Conservation (phyloP, 1,140 invertebrate genomes). For the Delia radicum region DNA sequence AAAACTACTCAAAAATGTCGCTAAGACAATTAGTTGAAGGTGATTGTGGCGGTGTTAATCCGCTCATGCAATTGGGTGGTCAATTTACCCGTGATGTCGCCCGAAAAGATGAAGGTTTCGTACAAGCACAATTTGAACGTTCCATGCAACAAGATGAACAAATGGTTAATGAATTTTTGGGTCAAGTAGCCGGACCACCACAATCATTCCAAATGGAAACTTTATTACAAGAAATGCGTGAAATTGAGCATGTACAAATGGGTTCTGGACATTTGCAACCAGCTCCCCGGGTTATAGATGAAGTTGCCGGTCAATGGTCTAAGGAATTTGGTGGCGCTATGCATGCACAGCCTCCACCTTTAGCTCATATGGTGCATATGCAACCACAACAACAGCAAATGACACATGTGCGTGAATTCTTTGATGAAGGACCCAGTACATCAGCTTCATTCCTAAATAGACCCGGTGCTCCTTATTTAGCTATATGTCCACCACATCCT, state of each 20-base stretch:
- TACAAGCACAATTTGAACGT: constrained; percentile 47
- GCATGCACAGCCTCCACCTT: constrained; percentile 25
- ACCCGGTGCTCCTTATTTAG: constrained; percentile 35
- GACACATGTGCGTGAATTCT: constrained; percentile 47
- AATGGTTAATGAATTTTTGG: constrained; percentile 62
- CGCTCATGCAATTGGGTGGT: constrained; percentile 79
- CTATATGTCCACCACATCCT: constrained; percentile 28
- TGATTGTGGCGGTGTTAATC: constrained; percentile 87
- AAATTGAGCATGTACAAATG: constrained; percentile 60
- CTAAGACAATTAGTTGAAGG: constrained; percentile 82
- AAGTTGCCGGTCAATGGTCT: constrained; percentile 42
- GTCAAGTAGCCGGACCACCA: constrained; percentile 60
- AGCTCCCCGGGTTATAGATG: constrained; percentile 32
- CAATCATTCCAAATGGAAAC: constrained; percentile 70
- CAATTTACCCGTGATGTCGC: constrained; percentile 83
- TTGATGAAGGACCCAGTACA: constrained; percentile 36
- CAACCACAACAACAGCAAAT: constrained; percentile 40
- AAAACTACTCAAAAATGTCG: constrained; percentile 60
- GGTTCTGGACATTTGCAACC: neutral
- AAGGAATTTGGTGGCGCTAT: constrained; percentile 36
- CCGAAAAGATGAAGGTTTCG: constrained; percentile 66
- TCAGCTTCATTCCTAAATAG: neutral
- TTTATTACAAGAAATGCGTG: constrained; percentile 60
- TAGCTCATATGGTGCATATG: constrained; percentile 41
- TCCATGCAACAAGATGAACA: constrained; percentile 54